These are phyloP conservation scores for Neosilurus mollespiculum DNA, from an alignment of 2,797 vertebrate species.

Conservation along the genomic window DNA sequence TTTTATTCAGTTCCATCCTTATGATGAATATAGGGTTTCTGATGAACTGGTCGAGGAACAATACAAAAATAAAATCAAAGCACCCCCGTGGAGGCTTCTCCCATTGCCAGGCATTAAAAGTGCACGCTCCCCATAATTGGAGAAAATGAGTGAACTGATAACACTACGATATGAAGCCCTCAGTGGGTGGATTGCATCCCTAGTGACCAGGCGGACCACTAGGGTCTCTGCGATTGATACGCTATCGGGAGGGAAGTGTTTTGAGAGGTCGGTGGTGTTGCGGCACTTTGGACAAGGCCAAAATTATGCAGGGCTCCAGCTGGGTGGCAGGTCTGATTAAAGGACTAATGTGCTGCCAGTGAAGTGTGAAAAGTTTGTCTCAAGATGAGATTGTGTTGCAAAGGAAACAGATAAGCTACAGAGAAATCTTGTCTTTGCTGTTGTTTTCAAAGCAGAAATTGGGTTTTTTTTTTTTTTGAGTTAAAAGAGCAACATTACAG, in stretches of 20 bases:
- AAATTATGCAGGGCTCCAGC: constrained; percentile 15
- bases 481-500: background rate
- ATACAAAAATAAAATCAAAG: background rate
- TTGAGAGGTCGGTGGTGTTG: constrained; percentile 53
- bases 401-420: constrained; percentile 24
- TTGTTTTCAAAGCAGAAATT: constrained; percentile 9
- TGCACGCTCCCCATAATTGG: constrained; percentile 61
- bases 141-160: constrained; percentile 59
- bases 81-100: constrained; percentile 28
- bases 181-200: constrained; percentile 52
- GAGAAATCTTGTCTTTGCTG: constrained; percentile 5
- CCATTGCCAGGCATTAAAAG: constrained; percentile 43
- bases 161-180: constrained; percentile 52
- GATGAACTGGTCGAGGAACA: background rate
- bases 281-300: constrained; percentile 37
- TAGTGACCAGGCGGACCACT: constrained; percentile 39
- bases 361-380: constrained; percentile 17
- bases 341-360: constrained; percentile 21
- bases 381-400: constrained; percentile 17
- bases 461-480: background rate
- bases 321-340: constrained; percentile 52
- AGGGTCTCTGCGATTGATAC: constrained; percentile 44
- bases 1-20: background rate
- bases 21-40: background rate
- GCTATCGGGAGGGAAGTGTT: constrained; percentile 58